Conservation (phyloP, 1,140 invertebrate genomes). For the Eulimnadia texana region DNA sequence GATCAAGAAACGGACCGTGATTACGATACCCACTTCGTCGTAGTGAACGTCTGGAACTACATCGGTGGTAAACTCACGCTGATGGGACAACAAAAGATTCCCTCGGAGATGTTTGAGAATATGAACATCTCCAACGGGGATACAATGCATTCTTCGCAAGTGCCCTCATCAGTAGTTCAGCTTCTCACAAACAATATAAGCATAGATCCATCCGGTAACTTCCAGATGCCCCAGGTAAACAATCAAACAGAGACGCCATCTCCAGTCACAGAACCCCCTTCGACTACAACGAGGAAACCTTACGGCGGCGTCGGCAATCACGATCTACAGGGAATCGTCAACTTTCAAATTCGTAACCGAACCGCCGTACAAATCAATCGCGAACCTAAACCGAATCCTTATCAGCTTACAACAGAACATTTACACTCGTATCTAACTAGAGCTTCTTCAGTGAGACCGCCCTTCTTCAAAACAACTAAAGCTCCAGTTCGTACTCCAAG, state of each 20-base stretch:
- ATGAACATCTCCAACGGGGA: slow-evolving; percentile 13
- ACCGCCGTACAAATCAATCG: background rate
- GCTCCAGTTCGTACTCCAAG: background rate
- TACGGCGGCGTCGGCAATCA: slow-evolving; percentile 14
- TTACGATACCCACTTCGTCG: slow-evolving; percentile 9
- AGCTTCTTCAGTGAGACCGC: background rate
- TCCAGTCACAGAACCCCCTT: background rate
- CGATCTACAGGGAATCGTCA: background rate
- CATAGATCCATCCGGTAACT: background rate
- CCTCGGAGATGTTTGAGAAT: slow-evolving; percentile 6
- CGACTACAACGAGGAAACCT: background rate
- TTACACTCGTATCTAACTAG: background rate
- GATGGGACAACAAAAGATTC: slow-evolving; percentile 16
- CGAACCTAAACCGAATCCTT: background rate
- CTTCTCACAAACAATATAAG: slow-evolving; percentile 5
- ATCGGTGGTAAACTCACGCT: slow-evolving; percentile 11
- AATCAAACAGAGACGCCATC: background rate
- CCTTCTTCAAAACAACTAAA: background rate
- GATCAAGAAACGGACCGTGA: background rate
- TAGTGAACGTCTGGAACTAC: slow-evolving; percentile 17
- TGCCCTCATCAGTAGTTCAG: slow-evolving; percentile 4
- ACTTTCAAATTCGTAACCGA: background rate
- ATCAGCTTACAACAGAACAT: background rate
- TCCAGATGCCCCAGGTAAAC: background rate
- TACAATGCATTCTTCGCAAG: slow-evolving; percentile 10